Evolutionary conservation across 2,888 invertebrate species (phyloP).

Genomic region (Drosophila rellima): DNA sequence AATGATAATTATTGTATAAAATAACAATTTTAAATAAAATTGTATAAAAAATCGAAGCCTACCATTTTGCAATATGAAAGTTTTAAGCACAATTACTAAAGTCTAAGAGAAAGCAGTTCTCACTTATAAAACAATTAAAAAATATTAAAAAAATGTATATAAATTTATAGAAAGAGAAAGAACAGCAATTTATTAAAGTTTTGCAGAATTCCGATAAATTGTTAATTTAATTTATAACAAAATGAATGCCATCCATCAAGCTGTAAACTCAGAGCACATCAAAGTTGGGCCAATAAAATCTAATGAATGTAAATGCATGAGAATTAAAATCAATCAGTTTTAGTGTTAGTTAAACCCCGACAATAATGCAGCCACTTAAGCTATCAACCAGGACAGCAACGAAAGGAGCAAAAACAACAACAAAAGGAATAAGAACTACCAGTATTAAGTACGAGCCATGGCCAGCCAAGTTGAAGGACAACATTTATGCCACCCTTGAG

Average conservation of each 20-base stretch:
- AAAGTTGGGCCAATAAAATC: slow-evolving; percentile 52
- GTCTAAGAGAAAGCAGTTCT: no score
- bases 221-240: slow-evolving; percentile 25
- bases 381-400: slow-evolving; percentile 44
- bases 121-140: no score
- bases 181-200: no score
- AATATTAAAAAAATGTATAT: no score
- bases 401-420: slow-evolving; percentile 31
- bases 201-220: background rate
- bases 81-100: background rate
- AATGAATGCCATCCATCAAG: slow-evolving; percentile 49
- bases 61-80: no score
- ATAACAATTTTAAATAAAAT: no score
- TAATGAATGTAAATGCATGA: slow-evolving; percentile 72
- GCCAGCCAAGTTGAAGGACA: slow-evolving; percentile 69
- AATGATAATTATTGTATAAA: background rate
- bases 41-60: no score
- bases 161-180: no score
- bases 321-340: slow-evolving; percentile 84
- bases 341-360: slow-evolving; percentile 78
- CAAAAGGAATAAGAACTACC: slow-evolving; percentile 11
- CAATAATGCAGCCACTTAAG: slow-evolving; percentile 83
- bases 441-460: slow-evolving; percentile 22
- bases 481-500: slow-evolving; percentile 80
- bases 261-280: slow-evolving; percentile 5